phyloP scores from a whole-genome alignment of 2,888 invertebrate genomes.

The Sarcophaga subvicina region DNA sequence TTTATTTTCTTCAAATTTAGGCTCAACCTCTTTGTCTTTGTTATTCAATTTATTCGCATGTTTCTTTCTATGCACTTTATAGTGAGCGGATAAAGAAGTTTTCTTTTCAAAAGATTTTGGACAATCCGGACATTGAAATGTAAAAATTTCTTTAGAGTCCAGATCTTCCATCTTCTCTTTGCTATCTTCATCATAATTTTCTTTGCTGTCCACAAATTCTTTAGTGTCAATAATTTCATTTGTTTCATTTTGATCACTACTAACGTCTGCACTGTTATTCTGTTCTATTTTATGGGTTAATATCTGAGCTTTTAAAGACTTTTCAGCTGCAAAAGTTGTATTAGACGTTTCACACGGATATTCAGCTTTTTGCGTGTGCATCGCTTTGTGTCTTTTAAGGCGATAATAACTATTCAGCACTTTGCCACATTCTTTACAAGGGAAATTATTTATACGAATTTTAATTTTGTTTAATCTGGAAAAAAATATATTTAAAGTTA shows the following conservation, averaged over 20 bases:
- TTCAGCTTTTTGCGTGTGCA: constrained; percentile 73
- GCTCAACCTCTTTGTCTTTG: background rate
- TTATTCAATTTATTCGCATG: background rate
- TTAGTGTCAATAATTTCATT: background rate
- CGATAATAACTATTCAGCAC: constrained; percentile 82
- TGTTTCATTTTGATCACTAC: background rate
- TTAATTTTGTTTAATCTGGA: background rate
- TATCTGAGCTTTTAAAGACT: constrained; percentile 46
- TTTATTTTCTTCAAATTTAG: background rate
- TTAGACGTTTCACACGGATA: constrained; percentile 74
- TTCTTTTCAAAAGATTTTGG: constrained; percentile 82
- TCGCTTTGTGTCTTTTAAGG: constrained; percentile 75
- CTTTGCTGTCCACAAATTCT: background rate
- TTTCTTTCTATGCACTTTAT: constrained; percentile 76
- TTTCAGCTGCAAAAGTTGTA: constrained; percentile 54
- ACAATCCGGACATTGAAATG: constrained; percentile 82
- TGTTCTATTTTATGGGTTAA: constrained; percentile 21
- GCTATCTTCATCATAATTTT: constrained; percentile 13
- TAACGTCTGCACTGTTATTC: background rate
- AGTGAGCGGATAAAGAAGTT: constrained; percentile 82
- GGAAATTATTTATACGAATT: constrained; percentile 34
- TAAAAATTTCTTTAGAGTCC: constrained; percentile 6
- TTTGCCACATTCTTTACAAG: constrained; percentile 83
- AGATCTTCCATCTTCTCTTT: background rate
- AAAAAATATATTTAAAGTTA: background rate